phyloP scores from a whole-genome alignment of 1,140 invertebrate species.

The Drosophila santomea region DNA sequence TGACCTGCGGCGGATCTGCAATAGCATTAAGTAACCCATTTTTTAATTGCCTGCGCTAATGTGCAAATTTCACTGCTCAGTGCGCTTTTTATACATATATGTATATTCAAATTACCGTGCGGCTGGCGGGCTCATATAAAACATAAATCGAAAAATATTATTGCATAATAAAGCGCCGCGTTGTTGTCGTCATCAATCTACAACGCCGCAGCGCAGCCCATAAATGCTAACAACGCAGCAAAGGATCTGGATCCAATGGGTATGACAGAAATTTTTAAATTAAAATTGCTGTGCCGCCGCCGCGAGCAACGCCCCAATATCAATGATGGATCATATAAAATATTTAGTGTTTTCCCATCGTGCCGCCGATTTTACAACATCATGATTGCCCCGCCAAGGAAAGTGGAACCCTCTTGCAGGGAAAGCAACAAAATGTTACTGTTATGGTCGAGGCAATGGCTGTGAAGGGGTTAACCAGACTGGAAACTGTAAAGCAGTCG shows the following conservation, averaged over 20 bases:
- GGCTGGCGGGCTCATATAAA: constrained; percentile 52
- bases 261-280: constrained; percentile 77
- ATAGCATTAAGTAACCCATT: constrained; percentile 51
- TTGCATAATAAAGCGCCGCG: constrained; percentile 70
- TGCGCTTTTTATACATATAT: not conserved
- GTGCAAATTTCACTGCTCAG: constrained; percentile 48
- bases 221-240: constrained; percentile 76
- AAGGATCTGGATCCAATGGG: constrained; percentile 50
- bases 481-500: constrained; percentile 13
- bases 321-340: constrained; percentile 80
- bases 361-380: constrained; percentile 63
- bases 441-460: constrained; percentile 12
- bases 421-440: constrained; percentile 26
- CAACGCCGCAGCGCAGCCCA: constrained; percentile 42
- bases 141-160: constrained; percentile 80
- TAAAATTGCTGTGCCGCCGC: constrained; percentile 64
- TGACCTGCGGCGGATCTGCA: constrained; percentile 93
- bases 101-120: constrained; percentile 44
- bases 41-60: constrained; percentile 66
- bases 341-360: constrained; percentile 73
- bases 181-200: constrained; percentile 35
- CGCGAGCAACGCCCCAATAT: constrained; percentile 47
- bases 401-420: constrained; percentile 2
- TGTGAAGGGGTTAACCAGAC: constrained; percentile 23
- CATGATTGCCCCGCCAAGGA: constrained; percentile 59